Evolutionary conservation across 2,888 invertebrate genomes (phyloP).

Genomic region (Caenorhabditis wallacei): DNA sequence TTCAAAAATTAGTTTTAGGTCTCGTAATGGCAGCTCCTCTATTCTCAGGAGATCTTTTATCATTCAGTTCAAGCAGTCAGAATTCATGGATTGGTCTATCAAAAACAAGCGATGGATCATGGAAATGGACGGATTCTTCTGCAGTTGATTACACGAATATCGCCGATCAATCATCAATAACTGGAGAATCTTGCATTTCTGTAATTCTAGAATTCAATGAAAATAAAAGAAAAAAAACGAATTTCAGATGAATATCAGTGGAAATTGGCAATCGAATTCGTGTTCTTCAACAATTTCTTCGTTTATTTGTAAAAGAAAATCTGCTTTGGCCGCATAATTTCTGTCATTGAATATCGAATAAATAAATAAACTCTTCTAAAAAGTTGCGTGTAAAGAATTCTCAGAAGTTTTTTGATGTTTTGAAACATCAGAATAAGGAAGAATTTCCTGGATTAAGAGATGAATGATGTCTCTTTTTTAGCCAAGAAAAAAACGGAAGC

Average conservation of each 20-base stretch:
- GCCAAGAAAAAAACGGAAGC: not conserved
- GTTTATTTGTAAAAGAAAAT: constrained; percentile 13
- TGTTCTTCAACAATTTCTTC: constrained; percentile 46
- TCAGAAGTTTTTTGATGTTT: not conserved
- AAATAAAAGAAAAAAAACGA: not conserved
- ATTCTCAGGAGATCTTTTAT: constrained; percentile 9
- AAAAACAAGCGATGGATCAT: constrained; percentile 46
- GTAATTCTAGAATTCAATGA: constrained; percentile 11
- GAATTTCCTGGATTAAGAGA: not conserved
- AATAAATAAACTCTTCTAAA: not conserved
- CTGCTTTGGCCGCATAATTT: not conserved
- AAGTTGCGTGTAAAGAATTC: not conserved
- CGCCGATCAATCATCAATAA: constrained; percentile 28
- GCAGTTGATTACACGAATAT: constrained; percentile 52
- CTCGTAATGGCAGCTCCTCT: constrained; percentile 47
- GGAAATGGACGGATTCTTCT: constrained; percentile 53
- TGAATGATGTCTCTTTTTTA: not conserved
- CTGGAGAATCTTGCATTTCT: constrained; percentile 37
- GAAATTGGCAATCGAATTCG: constrained; percentile 28
- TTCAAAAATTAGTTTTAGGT: constrained; percentile 11
- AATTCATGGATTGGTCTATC: constrained; percentile 52
- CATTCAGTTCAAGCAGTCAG: constrained; percentile 34
- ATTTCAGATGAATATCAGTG: constrained; percentile 52
- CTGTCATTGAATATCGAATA: not conserved
- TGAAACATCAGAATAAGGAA: not conserved